Evolutionary conservation across 2,113 vertebrate genomes (phyloP).

Genomic region (Corvus hawaiiensis): DNA sequence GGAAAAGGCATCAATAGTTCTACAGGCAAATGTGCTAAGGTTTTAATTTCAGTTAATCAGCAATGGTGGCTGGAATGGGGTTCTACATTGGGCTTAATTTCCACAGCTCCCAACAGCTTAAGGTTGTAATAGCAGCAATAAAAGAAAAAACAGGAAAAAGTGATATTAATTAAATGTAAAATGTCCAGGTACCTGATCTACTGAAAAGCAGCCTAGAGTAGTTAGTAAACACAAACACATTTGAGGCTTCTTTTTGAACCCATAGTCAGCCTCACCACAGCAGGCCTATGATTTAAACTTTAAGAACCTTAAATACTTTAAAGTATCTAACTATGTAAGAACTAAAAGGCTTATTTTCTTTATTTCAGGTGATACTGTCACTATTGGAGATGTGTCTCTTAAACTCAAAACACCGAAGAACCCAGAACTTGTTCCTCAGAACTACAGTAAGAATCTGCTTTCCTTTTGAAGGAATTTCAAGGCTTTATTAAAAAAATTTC

Average conservation of each 20-base stretch:
- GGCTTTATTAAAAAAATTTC: not conserved
- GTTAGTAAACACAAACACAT: not conserved
- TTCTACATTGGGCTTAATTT: not conserved
- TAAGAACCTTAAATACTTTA: not conserved
- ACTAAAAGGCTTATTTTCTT: not conserved
- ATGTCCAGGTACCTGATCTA: not conserved
- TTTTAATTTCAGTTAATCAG: not conserved
- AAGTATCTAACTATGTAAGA: not conserved
- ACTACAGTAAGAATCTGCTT: conserved; percentile 83
- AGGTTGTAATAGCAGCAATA: not conserved
- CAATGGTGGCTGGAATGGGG: not conserved
- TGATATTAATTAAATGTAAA: not conserved
- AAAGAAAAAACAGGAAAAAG: not conserved
- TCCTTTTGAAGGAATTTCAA: not conserved
- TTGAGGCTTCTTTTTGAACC: not conserved
- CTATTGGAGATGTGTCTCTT: conserved; percentile 90
- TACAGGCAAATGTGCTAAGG: not conserved
- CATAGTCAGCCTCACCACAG: not conserved
- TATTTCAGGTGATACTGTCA: conserved; percentile 87
- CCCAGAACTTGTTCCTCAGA: conserved; percentile 91
- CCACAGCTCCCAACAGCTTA: not conserved
- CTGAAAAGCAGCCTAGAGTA: not conserved
- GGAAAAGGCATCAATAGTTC: not conserved
- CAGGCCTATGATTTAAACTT: not conserved
- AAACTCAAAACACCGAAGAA: conserved; percentile 85